These are phyloP conservation scores for Euura lappo DNA, from an alignment of 1,140 invertebrate genomes.

Conservation along the genomic window DNA sequence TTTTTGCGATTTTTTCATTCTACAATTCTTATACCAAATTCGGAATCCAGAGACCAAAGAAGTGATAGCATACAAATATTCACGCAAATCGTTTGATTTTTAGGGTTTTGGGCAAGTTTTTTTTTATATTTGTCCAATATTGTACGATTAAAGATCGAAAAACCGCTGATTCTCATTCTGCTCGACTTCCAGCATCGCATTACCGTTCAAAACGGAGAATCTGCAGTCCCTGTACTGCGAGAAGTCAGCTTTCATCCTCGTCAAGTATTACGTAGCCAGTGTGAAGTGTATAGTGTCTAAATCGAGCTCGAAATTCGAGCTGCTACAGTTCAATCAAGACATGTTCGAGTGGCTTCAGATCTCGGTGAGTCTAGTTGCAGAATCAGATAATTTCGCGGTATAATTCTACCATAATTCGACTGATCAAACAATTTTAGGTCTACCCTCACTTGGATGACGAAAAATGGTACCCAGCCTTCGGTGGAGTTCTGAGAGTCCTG, in stretches of 20 bases:
- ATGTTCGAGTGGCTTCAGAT: slow-evolving; percentile 63
- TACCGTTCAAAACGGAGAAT: slow-evolving; percentile 57
- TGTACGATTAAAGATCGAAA: too few relatives aligned
- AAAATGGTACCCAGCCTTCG: slow-evolving; percentile 67
- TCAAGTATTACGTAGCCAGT: slow-evolving; percentile 65
- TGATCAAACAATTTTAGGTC: slow-evolving; percentile 52
- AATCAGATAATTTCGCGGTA: background rate
- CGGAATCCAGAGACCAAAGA: too few relatives aligned
- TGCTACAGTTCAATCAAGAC: slow-evolving; percentile 62
- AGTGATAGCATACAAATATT: too few relatives aligned
- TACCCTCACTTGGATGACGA: slow-evolving; percentile 64
- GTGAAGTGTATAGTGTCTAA: slow-evolving; percentile 58
- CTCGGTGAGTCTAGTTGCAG: slow-evolving; percentile 34
- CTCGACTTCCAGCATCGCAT: slow-evolving; percentile 48
- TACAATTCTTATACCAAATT: too few relatives aligned
- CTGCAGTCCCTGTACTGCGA: slow-evolving; percentile 62
- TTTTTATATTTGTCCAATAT: too few relatives aligned
- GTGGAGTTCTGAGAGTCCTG: slow-evolving; percentile 64
- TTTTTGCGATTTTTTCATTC: too few relatives aligned
- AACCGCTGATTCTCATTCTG: slow-evolving; percentile 7
- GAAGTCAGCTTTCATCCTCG: slow-evolving; percentile 60
- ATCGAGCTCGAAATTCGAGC: slow-evolving; percentile 40
- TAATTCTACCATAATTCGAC: slow-evolving; percentile 15
- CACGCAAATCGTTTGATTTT: too few relatives aligned
- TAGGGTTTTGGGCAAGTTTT: too few relatives aligned